Base-by-base conservation (phyloP, 2,113 vertebrate species). In the Lipotes vexillifer region DNA sequence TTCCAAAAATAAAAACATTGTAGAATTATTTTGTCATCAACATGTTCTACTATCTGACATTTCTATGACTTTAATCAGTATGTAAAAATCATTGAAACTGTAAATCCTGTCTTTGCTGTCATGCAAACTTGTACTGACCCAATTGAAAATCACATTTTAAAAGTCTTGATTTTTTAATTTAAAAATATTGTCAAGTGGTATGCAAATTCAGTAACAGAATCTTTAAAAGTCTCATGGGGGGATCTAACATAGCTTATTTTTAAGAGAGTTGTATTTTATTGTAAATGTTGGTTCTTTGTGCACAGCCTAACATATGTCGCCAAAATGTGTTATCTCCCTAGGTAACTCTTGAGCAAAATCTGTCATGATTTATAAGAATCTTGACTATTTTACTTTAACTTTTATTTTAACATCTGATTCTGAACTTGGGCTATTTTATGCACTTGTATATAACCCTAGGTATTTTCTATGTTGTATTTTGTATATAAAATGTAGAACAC, bases 281-380 rank as follows among this genome's bases (percentile, higher is more conserved):
- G 96, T 98, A 98, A 98, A 97, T 98, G 91, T 97, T 98, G 96
- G 31, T 96, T 98, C 96, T 97, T 91, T 94, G 5, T 97, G 97
- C 90, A 92, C 5, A 97, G 88, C 81, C 90, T 98, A 98, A 98
- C 97, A 97, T 94, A 95, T 98, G 96, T 98, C 92, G 87, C 97
- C 93, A 98, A 97, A 98, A 98, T 46, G 97, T 98, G 97, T 97
- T 98, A 98, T 98, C 89, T 98, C 97, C 97, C 97, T 44, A 94
- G 98, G 61, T 97, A 98, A 95, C 96, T 97, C 94, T 96, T 96
- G 49, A 96, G 82, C 90, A 98, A 98, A 98, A 98, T 97, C 2
- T 98, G 97, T 98, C 94, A 97, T 77, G 23, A 93, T 98, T 95
- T 97, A 97, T 98, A 97, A 97, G 92, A 93, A 87, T 96, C 59